phyloP scores from a whole-genome alignment of 2,113 vertebrate genomes.

The Camelus bactrianus region DNA sequence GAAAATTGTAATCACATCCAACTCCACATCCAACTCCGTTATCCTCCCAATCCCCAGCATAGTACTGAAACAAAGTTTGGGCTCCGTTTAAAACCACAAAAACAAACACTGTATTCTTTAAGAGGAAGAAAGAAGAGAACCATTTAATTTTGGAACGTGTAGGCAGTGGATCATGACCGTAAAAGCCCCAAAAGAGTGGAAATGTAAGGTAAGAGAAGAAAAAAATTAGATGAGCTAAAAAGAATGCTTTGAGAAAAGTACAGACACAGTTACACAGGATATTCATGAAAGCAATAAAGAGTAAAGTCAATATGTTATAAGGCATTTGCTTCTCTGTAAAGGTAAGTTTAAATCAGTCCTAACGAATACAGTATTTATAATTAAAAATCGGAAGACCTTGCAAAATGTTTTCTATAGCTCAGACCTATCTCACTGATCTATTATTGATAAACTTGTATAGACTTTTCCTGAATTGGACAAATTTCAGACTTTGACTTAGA shows the following conservation, averaged over 20 bases:
- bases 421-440: neutral
- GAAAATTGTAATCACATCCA: conserved; percentile 38
- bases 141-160: neutral
- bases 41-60: neutral
- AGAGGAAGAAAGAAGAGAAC: neutral
- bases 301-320: neutral
- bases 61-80: neutral
- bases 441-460: neutral
- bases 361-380: conserved; percentile 16
- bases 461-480: neutral
- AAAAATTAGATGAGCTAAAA: neutral
- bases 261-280: neutral
- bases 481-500: neutral
- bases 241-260: neutral
- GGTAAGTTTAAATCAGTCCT: conserved; percentile 16
- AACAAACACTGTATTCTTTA: neutral
- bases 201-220: neutral
- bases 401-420: neutral
- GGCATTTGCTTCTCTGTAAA: neutral
- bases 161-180: neutral
- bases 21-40: neutral
- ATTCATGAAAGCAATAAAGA: neutral
- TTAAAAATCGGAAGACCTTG: conserved; percentile 1
- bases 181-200: neutral
- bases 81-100: neutral